Evolutionary conservation across 2,113 vertebrate species (phyloP), one percentile per base, ranked within the genome.

Genomic region (Empidonax alnorum): DNA sequence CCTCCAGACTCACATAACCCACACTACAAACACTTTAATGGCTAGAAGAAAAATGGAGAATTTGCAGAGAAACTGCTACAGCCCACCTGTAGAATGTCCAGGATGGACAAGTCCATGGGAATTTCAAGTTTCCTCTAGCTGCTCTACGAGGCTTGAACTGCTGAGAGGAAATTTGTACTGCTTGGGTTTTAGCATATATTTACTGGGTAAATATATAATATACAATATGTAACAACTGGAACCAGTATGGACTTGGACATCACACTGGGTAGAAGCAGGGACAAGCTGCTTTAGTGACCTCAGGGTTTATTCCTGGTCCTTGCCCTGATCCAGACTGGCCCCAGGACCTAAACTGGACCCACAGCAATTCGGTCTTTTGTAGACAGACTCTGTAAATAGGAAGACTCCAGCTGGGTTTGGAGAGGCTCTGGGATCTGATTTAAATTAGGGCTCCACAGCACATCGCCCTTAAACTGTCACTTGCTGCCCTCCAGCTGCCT

Each of bases 401-500:
- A 78, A 94, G 83, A 78, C 42, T 94, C 82, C 80, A 82, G 50
- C 55, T 72, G 58, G 61, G 87, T 65, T 92, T 82, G 79, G 68
- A 62, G 75, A 82, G 65, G 27, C 52, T 66, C 30, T 53, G 82
- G 59, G 69, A 53, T 68, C 82, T 76, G 77, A 95, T 90, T 93
- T 63, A 83, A 89, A 37, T 90, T 88, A 72, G 53, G 39, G 33
- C n/a, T 85, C 59, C 15, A 4, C 15, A 75, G 24, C 41, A 18
- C 39, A 31, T 68, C 7, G 3, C 77, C 33, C 59, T 87, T 96
- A 37, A 19, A 37, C 88, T 97, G 93, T 97, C 83, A 69, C 33
- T 80, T 90, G 63, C 92, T 93, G 96, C 97, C 98, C 98, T 96
- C 98, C 97, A 79, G 94, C 96, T 98, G 91, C 47, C 28, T 28